Evolutionary conservation across 2,888 invertebrate species (phyloP), one percentile per base, ranked within the genome.

Genomic region (Electrophaes corylata): DNA sequence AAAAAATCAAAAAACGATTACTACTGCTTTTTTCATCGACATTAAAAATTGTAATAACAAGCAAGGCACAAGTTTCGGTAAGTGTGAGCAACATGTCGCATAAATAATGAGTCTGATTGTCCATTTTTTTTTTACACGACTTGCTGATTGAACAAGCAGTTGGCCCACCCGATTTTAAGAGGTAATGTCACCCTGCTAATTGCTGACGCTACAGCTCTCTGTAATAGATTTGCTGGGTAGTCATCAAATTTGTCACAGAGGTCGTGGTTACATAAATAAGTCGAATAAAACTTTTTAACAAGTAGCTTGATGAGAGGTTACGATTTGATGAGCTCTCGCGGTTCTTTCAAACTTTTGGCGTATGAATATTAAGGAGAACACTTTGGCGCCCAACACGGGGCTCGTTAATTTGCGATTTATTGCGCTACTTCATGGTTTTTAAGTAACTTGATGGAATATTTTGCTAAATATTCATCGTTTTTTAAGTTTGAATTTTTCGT

Each of bases 311-410:
- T 76, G 77, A 83, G 76, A 83, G 81, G 72, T 84, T 83, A 79
- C 87, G 83, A 85, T 85, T 84, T 83, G 84, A 84, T 83, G 84
- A 82, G 80, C 67, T 73, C 69, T 65, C 70, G 68, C 73, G 72
- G 76, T 79, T 81, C 77, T 79, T 77, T 75, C 67, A 64, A 84
- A 83, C 74, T 86, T 85, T 79, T 75, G 71, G 72, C 73, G 73
- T 77, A 84, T 86, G 84, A 86, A 86, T 88, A 87, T 86, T 84
- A 82, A 80, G 79, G 68, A 64, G 69, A 72, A 76, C 73, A 75
- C 74, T 81, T 76, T 81, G 84, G 81, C 85, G 81, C 82, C 82
- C 83, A 78, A 67, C 79, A 67, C 70, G 80, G 76, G 75, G 69
- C 75, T 66, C 57, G 59, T 58, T 66, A 50, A 57, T 64, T 49